These are phyloP conservation scores for Caenorhabditis imperialis DNA, from an alignment of 2,888 invertebrate genomes.

Conservation along the genomic window DNA sequence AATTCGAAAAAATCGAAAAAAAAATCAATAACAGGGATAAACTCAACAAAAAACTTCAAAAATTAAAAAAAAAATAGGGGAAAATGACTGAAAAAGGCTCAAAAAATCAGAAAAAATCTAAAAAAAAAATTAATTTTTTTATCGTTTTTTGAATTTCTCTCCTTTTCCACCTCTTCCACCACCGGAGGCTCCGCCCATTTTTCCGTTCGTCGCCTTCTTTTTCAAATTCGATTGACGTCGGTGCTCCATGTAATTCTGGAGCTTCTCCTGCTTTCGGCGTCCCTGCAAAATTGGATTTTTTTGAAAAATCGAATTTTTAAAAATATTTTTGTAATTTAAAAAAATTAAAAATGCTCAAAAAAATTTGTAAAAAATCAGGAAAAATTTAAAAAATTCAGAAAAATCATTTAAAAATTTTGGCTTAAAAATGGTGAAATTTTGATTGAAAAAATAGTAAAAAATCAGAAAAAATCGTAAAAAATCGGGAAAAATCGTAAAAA, in stretches of 20 bases:
- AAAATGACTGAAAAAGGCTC: background rate
- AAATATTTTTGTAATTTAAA: background rate
- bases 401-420: too few species aligned
- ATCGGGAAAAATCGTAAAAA: too few species aligned
- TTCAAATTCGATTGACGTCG: slow-evolving; percentile 64
- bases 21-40: background rate
- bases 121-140: background rate
- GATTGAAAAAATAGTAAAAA: too few species aligned
- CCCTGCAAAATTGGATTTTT: slow-evolving; percentile 23
- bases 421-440: too few species aligned
- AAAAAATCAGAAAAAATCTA: background rate
- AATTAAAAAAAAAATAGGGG: background rate
- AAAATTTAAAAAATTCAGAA: too few species aligned
- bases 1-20: background rate
- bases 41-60: background rate
- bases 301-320: slow-evolving; percentile 5
- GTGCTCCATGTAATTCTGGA: slow-evolving; percentile 71
- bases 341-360: background rate
- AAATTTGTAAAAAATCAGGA: too few species aligned
- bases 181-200: slow-evolving; percentile 13
- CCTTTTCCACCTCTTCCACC: slow-evolving; percentile 8
- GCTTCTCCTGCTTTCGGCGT: slow-evolving; percentile 65
- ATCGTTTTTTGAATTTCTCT: slow-evolving; percentile 41
- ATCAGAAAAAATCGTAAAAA: too few species aligned
- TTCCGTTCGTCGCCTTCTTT: slow-evolving; percentile 37